Evolutionary conservation across 2,113 vertebrate species (phyloP).

Genomic region (Percopsis transmontana): DNA sequence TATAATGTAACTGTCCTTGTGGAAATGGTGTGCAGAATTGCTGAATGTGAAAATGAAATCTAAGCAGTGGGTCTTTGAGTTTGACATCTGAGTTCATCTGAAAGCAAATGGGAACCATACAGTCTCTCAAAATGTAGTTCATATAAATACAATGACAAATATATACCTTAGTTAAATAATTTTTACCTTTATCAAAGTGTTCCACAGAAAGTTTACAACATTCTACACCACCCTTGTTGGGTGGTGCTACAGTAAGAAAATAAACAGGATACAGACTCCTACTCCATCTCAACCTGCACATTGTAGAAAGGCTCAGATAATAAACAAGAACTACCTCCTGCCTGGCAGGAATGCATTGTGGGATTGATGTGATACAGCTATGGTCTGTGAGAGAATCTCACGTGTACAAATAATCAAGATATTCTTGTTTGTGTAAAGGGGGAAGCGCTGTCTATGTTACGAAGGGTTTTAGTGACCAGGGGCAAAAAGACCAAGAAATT

Average conservation of each 20-base stretch:
- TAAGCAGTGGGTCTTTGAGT: slow-evolving; percentile 13
- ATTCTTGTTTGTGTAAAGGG: slow-evolving; percentile 56
- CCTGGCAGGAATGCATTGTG: slow-evolving; percentile 72
- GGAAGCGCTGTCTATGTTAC: slow-evolving; percentile 61
- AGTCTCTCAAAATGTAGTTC: slow-evolving; percentile 31
- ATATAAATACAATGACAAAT: slow-evolving; percentile 45
- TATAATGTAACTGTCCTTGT: slow-evolving; percentile 20
- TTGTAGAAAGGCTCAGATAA: slow-evolving; percentile 72
- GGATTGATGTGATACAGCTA: slow-evolving; percentile 63
- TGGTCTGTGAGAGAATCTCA: slow-evolving; percentile 50
- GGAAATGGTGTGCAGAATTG: slow-evolving; percentile 28
- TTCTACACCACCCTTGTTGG: slow-evolving; percentile 64
- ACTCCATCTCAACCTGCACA: slow-evolving; percentile 67
- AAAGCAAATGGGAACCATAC: slow-evolving; percentile 41
- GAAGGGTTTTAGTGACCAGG: slow-evolving; percentile 56
- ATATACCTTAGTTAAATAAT: slow-evolving; percentile 43
- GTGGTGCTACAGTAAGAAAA: slow-evolving; percentile 69
- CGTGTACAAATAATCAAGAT: slow-evolving; percentile 68
- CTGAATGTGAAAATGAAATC: slow-evolving; percentile 19
- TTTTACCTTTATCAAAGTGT: slow-evolving; percentile 52
- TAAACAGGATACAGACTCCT: slow-evolving; percentile 63
- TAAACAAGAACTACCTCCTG: slow-evolving; percentile 75
- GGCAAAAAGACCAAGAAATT: slow-evolving; percentile 44
- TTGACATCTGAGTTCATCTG: slow-evolving; percentile 3
- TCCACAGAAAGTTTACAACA: slow-evolving; percentile 52